These are phyloP conservation scores for Antedon mediterranea DNA, from an alignment of 53 echinoderm and acorn worm species.

Conservation along the genomic window DNA sequence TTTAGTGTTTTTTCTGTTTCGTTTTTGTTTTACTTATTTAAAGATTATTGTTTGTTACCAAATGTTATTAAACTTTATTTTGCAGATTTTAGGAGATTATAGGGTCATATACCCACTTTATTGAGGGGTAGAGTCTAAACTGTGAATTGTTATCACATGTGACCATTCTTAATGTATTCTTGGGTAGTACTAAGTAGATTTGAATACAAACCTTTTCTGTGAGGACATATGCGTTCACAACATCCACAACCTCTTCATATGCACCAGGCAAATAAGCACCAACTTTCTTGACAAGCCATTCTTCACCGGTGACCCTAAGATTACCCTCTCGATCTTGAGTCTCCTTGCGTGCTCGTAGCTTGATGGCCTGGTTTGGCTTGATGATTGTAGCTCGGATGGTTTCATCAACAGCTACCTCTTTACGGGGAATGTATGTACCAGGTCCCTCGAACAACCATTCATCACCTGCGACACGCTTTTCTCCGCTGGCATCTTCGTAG, in stretches of 20 bases:
- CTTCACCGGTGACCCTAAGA: constrained; percentile 77
- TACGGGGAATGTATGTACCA: constrained; percentile 88
- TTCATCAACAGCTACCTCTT: constrained; percentile 90
- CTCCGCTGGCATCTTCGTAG: constrained; percentile 52
- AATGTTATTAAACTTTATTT: no score
- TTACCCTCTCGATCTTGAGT: constrained; percentile 53
- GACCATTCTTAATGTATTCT: not conserved
- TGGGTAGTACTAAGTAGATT: not conserved
- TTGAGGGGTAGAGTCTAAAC: no score
- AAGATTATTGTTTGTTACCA: no score
- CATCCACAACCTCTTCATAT: constrained; percentile 85
- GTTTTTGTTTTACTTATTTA: no score
- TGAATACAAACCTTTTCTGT: constrained; percentile 71
- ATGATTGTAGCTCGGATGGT: constrained; percentile 87
- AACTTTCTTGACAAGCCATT: constrained; percentile 93
- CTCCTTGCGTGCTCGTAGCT: constrained; percentile 87
- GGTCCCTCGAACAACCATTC: constrained; percentile 99
- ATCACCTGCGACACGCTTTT: constrained; percentile 73
- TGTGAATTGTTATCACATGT: not conserved
- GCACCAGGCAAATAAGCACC: constrained; percentile 96
- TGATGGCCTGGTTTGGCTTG: constrained; percentile 97
- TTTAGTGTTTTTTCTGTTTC: no score
- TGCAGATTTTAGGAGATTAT: no score
- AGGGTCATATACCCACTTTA: no score
- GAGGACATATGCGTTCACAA: constrained; percentile 85